Conservation (phyloP, 2,888 invertebrate genomes). For the Tiphia femorata region DNA sequence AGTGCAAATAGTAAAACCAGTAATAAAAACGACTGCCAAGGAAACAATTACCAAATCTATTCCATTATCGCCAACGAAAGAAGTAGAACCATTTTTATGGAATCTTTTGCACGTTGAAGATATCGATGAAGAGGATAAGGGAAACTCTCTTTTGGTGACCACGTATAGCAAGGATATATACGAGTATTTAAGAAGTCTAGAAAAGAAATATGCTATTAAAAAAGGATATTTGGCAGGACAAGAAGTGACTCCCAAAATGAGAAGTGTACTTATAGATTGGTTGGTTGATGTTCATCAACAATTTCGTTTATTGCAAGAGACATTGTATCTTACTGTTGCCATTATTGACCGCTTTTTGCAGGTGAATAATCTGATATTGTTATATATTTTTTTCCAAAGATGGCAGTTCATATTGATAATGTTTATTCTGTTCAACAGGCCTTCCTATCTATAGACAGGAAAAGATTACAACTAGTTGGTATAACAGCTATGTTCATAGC, state of each 20-base stretch:
- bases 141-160: constrained; percentile 84
- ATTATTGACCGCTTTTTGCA: constrained; percentile 92
- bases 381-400: not conserved
- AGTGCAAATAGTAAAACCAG: constrained; percentile 48
- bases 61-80: constrained; percentile 20
- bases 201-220: constrained; percentile 77
- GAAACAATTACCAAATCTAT: constrained; percentile 15
- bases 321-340: constrained; percentile 88
- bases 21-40: constrained; percentile 33
- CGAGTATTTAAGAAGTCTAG: constrained; percentile 82
- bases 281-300: constrained; percentile 90
- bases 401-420: constrained; percentile 1
- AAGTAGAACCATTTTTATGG: constrained; percentile 54
- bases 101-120: constrained; percentile 72
- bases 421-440: constrained; percentile 68
- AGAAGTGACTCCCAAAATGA: constrained; percentile 86
- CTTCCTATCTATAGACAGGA: constrained; percentile 75
- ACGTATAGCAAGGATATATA: constrained; percentile 94
- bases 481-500: constrained; percentile 92
- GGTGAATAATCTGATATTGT: constrained; percentile 65
- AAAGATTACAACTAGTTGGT: constrained; percentile 88
- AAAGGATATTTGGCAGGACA: constrained; percentile 78
- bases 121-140: constrained; percentile 81
- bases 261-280: constrained; percentile 93
- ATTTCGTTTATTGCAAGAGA: constrained; percentile 88